Conservation (phyloP, 2,113 vertebrate genomes). For the Galeopterus variegatus region DNA sequence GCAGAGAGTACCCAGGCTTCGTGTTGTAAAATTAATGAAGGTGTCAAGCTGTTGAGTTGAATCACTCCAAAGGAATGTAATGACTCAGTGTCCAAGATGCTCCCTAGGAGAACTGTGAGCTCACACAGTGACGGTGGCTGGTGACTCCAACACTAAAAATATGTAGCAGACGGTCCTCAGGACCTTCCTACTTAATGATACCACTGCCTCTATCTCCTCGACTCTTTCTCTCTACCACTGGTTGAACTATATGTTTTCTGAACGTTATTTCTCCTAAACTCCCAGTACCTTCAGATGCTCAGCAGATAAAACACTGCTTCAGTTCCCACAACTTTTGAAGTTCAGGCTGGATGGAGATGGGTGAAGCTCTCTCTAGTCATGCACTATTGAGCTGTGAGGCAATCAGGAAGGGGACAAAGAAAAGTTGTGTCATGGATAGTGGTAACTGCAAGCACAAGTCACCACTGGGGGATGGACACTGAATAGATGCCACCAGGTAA, state of each 20-base stretch:
- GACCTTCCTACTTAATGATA: neutral
- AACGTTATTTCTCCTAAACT: slow-evolving; percentile 44
- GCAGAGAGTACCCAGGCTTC: slow-evolving; percentile 76
- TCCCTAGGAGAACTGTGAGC: slow-evolving; percentile 78
- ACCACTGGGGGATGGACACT: neutral
- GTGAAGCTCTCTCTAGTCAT: slow-evolving; percentile 70
- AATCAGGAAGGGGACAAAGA: slow-evolving; percentile 16
- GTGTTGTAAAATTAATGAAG: slow-evolving; percentile 81
- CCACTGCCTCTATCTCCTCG: slow-evolving; percentile 15
- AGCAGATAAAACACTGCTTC: neutral
- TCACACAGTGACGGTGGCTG: slow-evolving; percentile 48
- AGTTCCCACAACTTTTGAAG: slow-evolving; percentile 70
- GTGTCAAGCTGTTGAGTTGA: slow-evolving; percentile 85
- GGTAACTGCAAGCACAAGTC: neutral
- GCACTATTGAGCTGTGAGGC: slow-evolving; percentile 39
- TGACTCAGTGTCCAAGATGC: slow-evolving; percentile 83
- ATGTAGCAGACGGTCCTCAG: neutral
- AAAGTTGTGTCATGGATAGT: slow-evolving; percentile 44
- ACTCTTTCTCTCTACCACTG: neutral
- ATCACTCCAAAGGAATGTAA: slow-evolving; percentile 86
- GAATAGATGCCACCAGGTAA: slow-evolving; percentile 45
- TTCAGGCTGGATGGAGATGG: slow-evolving; percentile 49
- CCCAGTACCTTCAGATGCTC: neutral
- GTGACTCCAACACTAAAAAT: slow-evolving; percentile 76
- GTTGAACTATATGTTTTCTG: neutral